Base-by-base conservation (phyloP, 2,797 vertebrate genomes). In the Acanthiza pusilla region DNA sequence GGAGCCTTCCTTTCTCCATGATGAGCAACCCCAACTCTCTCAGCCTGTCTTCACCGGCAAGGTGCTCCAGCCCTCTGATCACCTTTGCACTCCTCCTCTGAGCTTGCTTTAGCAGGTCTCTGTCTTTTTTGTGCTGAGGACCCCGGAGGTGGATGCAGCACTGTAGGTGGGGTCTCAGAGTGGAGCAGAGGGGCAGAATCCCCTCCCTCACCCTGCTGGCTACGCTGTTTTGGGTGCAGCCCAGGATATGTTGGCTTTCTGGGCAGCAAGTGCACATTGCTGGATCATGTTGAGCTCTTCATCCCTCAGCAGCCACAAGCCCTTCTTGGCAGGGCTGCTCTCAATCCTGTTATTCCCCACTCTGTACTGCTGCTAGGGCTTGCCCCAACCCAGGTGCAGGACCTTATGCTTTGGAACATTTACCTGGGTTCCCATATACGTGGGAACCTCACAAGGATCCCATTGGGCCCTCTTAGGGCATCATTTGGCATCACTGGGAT, bases 251-350 rank as follows among this genome's bases (percentile, higher is more conserved):
- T 9, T 77, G 51, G 14, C 50, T 48, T 20, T 11, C 50, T 73
- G 55, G 1, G 10, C 29, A 34, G 32, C 0, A 0, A 58, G 25
- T 0, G 0, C 11, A 32, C 11, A 10, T 32, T 62, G 17, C 36
- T 5, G 3, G 21, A 5, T 60, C 23, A 9, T 2, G 5, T 27
- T 53, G 45, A 45, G 10, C 9, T 70, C 66, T 60, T 55, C 11
- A 60, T 50, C 14, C 17, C 29, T 26, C 50, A 54, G 7, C 15
- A 65, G 4, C 8, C 12, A 29, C 19, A 73, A 65, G 32, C 60
- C 22, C 34, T 54, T 77, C 16, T 40, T 27, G 2, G 2, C 11
- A 70, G 6, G 3, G 8, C 36, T 74, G 29, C 21, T 70, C 22
- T 74, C 48, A 30, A 82, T 32, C 21, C 40, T 1, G 0, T 63